Evolutionary conservation across 2,113 vertebrate species (phyloP).

Genomic region (Coptodon rendalli): DNA sequence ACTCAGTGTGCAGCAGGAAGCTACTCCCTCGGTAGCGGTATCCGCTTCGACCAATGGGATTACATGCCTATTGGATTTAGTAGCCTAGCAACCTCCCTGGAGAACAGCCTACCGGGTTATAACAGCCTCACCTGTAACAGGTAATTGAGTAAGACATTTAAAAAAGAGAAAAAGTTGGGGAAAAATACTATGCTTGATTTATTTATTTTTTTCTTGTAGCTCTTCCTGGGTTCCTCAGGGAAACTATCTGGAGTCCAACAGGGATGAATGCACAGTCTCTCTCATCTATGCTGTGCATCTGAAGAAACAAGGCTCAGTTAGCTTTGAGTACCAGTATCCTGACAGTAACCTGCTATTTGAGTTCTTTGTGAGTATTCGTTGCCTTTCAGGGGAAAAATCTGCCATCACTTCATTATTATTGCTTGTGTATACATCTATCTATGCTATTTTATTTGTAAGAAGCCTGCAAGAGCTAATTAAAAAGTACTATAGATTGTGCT

Average conservation of each 20-base stretch:
- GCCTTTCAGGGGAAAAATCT: not conserved
- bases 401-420: not conserved
- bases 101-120: slow-evolving; percentile 67
- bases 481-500: not conserved
- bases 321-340: slow-evolving; percentile 94
- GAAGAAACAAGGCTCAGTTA: slow-evolving; percentile 90
- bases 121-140: slow-evolving; percentile 80
- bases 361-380: slow-evolving; percentile 86
- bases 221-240: slow-evolving; percentile 90
- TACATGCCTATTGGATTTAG: slow-evolving; percentile 88
- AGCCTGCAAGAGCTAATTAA: not conserved
- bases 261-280: slow-evolving; percentile 94
- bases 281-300: slow-evolving; percentile 94
- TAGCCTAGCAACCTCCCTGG: slow-evolving; percentile 86
- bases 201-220: not conserved
- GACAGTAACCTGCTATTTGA: slow-evolving; percentile 97
- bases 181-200: not conserved
- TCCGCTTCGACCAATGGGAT: slow-evolving; percentile 96
- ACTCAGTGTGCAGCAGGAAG: slow-evolving; percentile 87
- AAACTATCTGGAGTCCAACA: slow-evolving; percentile 91
- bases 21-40: slow-evolving; percentile 91
- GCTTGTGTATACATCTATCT: not conserved
- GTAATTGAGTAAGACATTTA: slow-evolving; percentile 59
- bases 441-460: not conserved
- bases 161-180: not conserved